phyloP scores from a whole-genome alignment of 2,113 vertebrate species.

The Lates calcarifer region DNA sequence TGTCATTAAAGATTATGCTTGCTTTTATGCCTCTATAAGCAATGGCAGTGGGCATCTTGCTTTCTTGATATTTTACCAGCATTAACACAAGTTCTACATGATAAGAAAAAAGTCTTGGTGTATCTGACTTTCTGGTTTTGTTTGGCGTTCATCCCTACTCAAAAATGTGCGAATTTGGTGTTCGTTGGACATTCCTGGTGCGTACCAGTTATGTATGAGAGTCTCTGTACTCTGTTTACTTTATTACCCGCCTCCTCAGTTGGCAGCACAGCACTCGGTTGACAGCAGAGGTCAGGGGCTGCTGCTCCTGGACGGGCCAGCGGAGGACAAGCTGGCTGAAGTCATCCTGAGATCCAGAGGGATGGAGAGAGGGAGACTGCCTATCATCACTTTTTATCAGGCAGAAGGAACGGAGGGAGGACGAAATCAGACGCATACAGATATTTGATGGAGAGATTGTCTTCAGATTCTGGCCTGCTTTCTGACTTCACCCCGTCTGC shows the following conservation, averaged over 20 bases:
- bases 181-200: slow-evolving; percentile 1
- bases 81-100: neutral
- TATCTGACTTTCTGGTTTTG: neutral
- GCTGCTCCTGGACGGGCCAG: slow-evolving; percentile 26
- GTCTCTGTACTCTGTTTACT: slow-evolving; percentile 37
- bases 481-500: slow-evolving; percentile 23
- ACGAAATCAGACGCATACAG: slow-evolving; percentile 1
- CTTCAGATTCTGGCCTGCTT: slow-evolving; percentile 20
- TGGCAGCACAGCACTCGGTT: slow-evolving; percentile 26
- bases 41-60: neutral
- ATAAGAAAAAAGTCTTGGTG: neutral
- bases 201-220: slow-evolving; percentile 14
- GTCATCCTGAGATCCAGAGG: slow-evolving; percentile 13
- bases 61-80: neutral
- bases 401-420: neutral
- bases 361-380: slow-evolving; percentile 3
- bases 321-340: slow-evolving; percentile 33
- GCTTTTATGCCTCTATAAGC: neutral
- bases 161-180: neutral
- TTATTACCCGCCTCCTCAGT: slow-evolving; percentile 37
- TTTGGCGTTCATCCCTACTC: neutral
- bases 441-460: slow-evolving; percentile 27
- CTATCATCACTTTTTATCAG: slow-evolving; percentile 40
- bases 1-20: neutral
- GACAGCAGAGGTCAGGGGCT: slow-evolving; percentile 59